A percentile compares a stretch with the other conserved stretches of the same genome.
phyloP scores from a whole-genome alignment of 2,797 vertebrate species.

The Pseudomugil tenellus region DNA sequence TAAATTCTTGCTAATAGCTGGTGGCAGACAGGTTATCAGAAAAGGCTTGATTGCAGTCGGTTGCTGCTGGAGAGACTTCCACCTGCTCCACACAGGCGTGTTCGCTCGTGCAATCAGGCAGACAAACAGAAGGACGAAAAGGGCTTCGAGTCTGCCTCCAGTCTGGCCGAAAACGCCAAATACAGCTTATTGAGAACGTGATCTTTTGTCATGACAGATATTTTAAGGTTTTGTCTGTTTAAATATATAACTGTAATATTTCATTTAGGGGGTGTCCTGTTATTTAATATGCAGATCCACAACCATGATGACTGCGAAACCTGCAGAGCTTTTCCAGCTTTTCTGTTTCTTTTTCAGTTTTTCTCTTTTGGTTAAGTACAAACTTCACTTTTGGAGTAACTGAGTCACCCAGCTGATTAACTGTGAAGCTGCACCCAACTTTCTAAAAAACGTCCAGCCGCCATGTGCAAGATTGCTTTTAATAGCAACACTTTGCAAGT shows the following conservation, averaged over 20 bases:
- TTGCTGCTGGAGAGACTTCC: neutral
- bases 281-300: neutral
- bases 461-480: too few relatives aligned
- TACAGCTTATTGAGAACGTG: neutral
- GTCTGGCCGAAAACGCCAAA: neutral
- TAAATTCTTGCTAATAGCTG: neutral
- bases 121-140: neutral
- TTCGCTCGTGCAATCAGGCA: neutral
- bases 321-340: too few relatives aligned
- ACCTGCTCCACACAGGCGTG: neutral
- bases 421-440: neutral
- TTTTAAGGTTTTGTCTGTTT: too few relatives aligned
- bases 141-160: neutral
- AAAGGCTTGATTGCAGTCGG: slow-evolving; percentile 8
- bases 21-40: neutral
- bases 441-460: too few relatives aligned
- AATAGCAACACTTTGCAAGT: too few relatives aligned
- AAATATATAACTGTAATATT: too few relatives aligned
- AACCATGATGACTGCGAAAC: too few relatives aligned
- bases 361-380: too few relatives aligned
- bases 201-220: too few relatives aligned
- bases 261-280: neutral
- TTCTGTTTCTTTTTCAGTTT: too few relatives aligned
- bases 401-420: neutral
- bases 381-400: neutral